Evolutionary conservation across 2,888 invertebrate genomes (phyloP), one percentile per base, ranked within the genome.

Genomic region (Sphaerophoria taeniata): DNA sequence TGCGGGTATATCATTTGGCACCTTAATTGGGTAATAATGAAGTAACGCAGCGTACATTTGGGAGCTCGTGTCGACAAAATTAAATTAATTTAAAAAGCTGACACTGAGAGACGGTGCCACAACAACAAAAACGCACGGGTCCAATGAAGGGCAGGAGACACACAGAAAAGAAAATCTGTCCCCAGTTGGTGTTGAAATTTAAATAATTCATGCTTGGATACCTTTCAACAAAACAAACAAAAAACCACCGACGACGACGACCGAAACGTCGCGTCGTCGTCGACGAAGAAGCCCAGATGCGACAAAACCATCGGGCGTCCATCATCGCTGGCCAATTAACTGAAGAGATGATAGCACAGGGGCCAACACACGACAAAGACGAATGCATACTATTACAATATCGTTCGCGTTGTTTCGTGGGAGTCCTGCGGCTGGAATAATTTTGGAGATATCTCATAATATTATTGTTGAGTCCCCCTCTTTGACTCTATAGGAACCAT

Each of bases 1-100:
- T 11, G 47, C 24, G 56, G 65, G 69, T 70, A 34, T 70, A 69
- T 77, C 82, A 73, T 77, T 71, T 79, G 74, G 58, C 74, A 84
- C 83, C 79, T 74, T 84, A 79, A 84, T 84, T 84, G 83, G 83
- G 83, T 79, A 84, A 79, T 84, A 79, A 84, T 84, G 74, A 75
- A 79, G 39, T 16, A 60, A 74, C 74, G 74, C 58, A 70, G 53
- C 51, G 34, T 70, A 79, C 74, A 55, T 55, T 65, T 69, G 45
- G 74, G 51, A 49, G 45, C 70, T 47, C 81, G 76, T 24, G 2
- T 71, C 63, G 70, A 79, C 70, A 63, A 75, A 79, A 79, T 79
- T 36, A 78, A 82, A 78, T 83, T 84, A 84, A 84, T 84, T 84
- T 79, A 71, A 84, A 74, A 84, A 74, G 63, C 73, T 58, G 53